These are phyloP conservation scores for Dermochelys coriacea DNA, from an alignment of 2,797 vertebrate species.

Conservation along the genomic window DNA sequence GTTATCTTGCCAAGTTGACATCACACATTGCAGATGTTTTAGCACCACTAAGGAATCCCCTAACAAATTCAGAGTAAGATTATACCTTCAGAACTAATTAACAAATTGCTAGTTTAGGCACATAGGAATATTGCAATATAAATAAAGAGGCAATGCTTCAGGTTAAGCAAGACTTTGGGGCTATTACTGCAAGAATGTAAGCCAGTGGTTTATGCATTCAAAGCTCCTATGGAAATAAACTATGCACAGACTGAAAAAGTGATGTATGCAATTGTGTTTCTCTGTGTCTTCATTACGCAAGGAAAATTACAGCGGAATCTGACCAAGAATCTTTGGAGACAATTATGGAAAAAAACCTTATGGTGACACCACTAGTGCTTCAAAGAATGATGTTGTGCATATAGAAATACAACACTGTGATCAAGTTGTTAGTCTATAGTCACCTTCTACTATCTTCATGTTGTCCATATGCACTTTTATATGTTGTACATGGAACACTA, in stretches of 20 bases:
- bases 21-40: slow-evolving; percentile 36
- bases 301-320: not conserved
- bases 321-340: not conserved
- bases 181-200: not conserved
- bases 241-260: not conserved
- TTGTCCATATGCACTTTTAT: not conserved
- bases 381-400: not conserved
- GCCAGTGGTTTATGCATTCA: not conserved
- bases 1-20: slow-evolving; percentile 22
- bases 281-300: not conserved
- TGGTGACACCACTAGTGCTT: not conserved
- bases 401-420: not conserved
- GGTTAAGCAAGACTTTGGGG: not conserved
- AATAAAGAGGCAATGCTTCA: not conserved
- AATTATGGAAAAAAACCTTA: not conserved
- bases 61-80: slow-evolving; percentile 14
- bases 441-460: not conserved
- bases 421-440: not conserved
- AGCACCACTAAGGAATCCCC: not conserved
- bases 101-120: not conserved
- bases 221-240: not conserved
- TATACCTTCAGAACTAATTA: not conserved
- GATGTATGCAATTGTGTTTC: not conserved
- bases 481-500: not conserved
- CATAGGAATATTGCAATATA: not conserved